Evolutionary conservation across 2,797 vertebrate species (phyloP).

Genomic region (Rhinichthys osculus): DNA sequence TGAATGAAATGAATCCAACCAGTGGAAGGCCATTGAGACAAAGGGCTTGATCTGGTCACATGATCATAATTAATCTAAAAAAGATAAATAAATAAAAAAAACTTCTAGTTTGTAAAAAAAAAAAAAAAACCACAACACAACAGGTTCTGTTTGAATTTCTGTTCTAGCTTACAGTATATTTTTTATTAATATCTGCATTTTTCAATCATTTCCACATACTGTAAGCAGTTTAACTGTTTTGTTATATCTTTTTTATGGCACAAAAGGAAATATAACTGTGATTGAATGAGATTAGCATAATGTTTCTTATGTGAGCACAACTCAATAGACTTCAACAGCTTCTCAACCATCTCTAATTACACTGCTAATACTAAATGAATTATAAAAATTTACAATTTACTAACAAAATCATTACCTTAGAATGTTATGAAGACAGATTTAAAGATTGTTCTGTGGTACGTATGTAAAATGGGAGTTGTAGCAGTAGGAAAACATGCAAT

Average conservation of each 20-base stretch:
- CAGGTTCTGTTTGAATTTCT: neutral
- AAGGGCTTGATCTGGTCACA: neutral
- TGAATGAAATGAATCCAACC: neutral
- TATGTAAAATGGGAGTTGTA: neutral
- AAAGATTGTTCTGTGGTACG: neutral
- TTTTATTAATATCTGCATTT: neutral
- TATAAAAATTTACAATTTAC: neutral
- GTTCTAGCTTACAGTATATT: neutral
- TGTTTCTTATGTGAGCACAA: neutral
- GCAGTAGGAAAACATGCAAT: neutral
- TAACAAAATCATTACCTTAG: neutral
- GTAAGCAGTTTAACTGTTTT: neutral
- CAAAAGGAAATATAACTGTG: neutral
- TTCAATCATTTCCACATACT: neutral
- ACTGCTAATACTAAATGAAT: neutral
- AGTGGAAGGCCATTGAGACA: neutral
- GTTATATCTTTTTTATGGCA: neutral
- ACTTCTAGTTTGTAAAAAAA: neutral
- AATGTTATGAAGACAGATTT: neutral
- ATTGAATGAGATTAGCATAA: slow-evolving; percentile 2
- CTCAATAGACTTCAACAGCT: slow-evolving; percentile 7
- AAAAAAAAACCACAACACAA: neutral
- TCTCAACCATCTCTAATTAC: neutral
- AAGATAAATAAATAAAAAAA: too few species aligned
- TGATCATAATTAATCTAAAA: neutral